phyloP scores from a whole-genome alignment of 2,113 vertebrate species.

The Aegotheles bennettii region DNA sequence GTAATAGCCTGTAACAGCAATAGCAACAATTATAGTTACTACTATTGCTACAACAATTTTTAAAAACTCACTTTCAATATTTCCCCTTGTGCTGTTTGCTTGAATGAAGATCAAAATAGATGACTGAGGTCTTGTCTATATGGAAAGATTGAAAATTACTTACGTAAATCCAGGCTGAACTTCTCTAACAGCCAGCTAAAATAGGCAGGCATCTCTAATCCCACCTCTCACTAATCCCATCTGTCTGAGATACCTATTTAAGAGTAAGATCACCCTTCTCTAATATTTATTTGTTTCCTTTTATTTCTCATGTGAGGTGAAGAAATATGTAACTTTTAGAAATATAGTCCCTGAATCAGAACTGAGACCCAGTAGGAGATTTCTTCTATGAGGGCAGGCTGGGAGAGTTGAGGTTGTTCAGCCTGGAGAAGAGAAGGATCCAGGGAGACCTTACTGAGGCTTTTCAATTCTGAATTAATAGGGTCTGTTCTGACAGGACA shows the following conservation, averaged over 20 bases:
- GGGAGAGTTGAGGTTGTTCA: too few relatives aligned
- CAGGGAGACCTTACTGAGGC: too few relatives aligned
- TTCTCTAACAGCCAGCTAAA: background rate
- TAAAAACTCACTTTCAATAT: background rate
- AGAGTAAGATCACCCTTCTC: background rate
- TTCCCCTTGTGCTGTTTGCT: background rate
- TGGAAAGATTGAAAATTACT: background rate
- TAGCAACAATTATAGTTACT: background rate
- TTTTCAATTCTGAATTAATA: too few relatives aligned
- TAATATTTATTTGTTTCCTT: background rate
- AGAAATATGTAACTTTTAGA: background rate
- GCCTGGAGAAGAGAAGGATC: too few relatives aligned
- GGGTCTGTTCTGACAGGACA: too few relatives aligned
- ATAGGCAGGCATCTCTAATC: background rate
- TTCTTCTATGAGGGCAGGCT: too few relatives aligned
- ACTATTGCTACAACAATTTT: background rate
- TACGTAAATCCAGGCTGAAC: background rate
- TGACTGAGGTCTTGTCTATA: background rate
- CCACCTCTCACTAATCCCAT: background rate
- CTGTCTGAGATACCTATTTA: background rate
- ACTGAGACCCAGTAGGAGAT: background rate
- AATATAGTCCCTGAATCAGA: background rate
- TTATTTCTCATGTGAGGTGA: background rate
- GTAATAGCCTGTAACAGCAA: background rate
- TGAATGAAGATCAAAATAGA: background rate